phyloP scores from a whole-genome alignment of 1,140 invertebrate species.

The Apis laboriosa region DNA sequence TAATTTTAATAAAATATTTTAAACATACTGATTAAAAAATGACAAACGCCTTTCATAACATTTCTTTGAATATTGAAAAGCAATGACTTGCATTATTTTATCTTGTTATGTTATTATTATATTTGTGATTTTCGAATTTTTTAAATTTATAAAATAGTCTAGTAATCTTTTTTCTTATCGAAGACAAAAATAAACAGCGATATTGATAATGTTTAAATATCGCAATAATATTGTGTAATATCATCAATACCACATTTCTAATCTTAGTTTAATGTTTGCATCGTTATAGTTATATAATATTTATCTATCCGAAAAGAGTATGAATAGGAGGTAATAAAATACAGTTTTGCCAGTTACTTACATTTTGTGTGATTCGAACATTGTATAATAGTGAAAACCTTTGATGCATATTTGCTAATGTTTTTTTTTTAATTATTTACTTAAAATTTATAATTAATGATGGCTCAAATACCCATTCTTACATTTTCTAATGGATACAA shows the following conservation, averaged over 20 bases:
- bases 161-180: neutral
- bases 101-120: no score
- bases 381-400: no score
- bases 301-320: neutral
- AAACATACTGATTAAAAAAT: neutral
- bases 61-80: neutral
- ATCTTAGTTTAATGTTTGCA: neutral
- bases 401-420: neutral
- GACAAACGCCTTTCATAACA: neutral
- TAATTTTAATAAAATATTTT: neutral
- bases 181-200: neutral
- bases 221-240: neutral
- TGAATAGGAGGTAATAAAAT: neutral
- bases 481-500: slow-evolving; percentile 60
- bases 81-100: no score
- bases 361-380: neutral
- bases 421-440: neutral
- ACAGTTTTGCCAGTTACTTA: neutral
- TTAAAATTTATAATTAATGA: slow-evolving; percentile 7
- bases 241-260: neutral
- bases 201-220: neutral
- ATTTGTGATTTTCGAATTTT: neutral
- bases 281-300: slow-evolving; percentile 10
- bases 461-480: slow-evolving; percentile 46
- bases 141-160: neutral